Base-by-base conservation (phyloP, 2,797 vertebrate species). In the Falco novaeseelandiae region DNA sequence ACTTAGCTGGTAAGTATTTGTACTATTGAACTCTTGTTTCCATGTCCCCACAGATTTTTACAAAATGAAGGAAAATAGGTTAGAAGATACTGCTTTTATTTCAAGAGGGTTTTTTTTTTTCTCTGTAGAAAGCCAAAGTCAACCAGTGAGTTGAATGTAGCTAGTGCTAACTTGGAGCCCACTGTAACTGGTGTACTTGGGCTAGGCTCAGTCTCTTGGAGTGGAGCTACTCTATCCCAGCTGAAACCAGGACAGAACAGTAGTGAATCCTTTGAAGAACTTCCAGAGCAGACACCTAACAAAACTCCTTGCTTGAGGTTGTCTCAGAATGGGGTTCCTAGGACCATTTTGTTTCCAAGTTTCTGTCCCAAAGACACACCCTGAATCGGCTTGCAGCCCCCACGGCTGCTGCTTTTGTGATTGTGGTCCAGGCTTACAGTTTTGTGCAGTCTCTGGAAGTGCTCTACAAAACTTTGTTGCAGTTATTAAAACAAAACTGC, bases 1-100 rank as follows among this genome's bases (percentile, higher is more conserved):
- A 99, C 96, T 98, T 99, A 20, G 99, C 99, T 58, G 99, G 99
- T 99, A 95, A 93, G 99, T 81, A 61, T 46, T 40, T 12, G 14
- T 48, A 8, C 76, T 78, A 0, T 5, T 29, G 14, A 36, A 15
- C 30, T 65, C 6, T 4, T 4, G 10, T 82, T 65, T 26, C n/a
- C 9, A 0, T 2, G 4, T 26, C 51, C 46, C 34, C n/a, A 2
- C 2, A 0, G 55, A 9, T 29, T 57, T 34, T 22, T 18, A 3
- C 6, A 26, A 13, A 34, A 32, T 3, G 18, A 49, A 71, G 19
- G 15, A 36, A 72, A 79, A 5, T 10, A 3, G 2, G 6, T 54
- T 55, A 48, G 54, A 76, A 86, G 42, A 15, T 29, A 9, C 46
- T 89, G 48, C 49, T 77, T 21, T 20, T 40, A 1, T 36, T 12